These are phyloP conservation scores for Zophobas morio DNA, from an alignment of 1,140 invertebrate genomes.

Conservation along the genomic window DNA sequence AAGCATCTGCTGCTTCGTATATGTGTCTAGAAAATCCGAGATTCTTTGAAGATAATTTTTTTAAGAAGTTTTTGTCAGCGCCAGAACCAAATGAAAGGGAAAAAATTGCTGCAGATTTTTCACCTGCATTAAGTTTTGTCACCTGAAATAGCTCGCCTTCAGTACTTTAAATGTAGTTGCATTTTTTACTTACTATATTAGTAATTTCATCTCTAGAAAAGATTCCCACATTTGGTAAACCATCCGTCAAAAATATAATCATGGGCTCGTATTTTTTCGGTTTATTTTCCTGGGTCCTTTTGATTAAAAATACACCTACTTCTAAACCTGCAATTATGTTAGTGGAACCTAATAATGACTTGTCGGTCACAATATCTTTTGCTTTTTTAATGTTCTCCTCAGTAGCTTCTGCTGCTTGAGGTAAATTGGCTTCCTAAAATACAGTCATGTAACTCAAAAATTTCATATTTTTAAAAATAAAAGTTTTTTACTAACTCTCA, in stretches of 20 bases:
- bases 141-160: constrained; percentile 32
- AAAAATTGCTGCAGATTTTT: constrained; percentile 70
- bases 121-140: constrained; percentile 22
- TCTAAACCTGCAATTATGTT: constrained; percentile 77
- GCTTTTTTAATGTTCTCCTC: constrained; percentile 72
- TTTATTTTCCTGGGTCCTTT: constrained; percentile 63
- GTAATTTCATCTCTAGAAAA: constrained; percentile 71
- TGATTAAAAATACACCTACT: constrained; percentile 72
- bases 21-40: constrained; percentile 79
- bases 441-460: too few species aligned
- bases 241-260: constrained; percentile 83
- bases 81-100: constrained; percentile 79
- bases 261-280: constrained; percentile 69
- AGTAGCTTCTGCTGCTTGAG: constrained; percentile 68
- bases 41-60: constrained; percentile 75
- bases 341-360: constrained; percentile 72
- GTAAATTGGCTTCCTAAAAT: constrained; percentile 59
- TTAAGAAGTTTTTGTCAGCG: constrained; percentile 77
- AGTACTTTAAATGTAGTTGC: constrained; percentile 9
- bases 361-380: constrained; percentile 69
- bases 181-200: constrained; percentile 64
- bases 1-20: constrained; percentile 79
- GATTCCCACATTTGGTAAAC: constrained; percentile 76
- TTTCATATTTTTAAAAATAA: too few species aligned
- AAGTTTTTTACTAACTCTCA: neutral